Evolutionary conservation across 2,797 vertebrate genomes (phyloP).

Genomic region (Alcedo quadribrachys): DNA sequence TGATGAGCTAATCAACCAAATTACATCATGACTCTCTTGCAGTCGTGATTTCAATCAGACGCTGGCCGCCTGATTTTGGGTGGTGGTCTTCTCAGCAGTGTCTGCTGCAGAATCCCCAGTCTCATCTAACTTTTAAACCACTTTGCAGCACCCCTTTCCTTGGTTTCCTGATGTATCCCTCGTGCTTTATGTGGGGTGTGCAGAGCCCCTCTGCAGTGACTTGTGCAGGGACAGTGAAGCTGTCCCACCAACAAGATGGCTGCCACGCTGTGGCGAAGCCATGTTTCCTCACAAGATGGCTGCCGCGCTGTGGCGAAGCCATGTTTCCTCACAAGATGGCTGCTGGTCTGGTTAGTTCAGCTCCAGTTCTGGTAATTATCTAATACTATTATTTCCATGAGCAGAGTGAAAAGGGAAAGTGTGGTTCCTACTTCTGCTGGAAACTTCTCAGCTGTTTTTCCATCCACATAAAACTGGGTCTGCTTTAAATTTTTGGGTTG

Average conservation of each 20-base stretch:
- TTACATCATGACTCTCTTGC: not conserved
- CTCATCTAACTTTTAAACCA: not conserved
- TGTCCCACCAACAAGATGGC: not conserved
- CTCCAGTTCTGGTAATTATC: not conserved
- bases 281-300: not conserved
- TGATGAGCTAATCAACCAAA: not conserved
- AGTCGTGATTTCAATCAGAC: not conserved
- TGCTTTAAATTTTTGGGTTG: not conserved
- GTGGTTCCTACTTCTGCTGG: not conserved
- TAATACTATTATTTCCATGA: not conserved
- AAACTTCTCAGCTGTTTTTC: not conserved
- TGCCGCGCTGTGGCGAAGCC: accelerated
- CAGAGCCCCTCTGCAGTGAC: too few species aligned
- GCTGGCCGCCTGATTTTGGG: not conserved
- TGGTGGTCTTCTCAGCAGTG: not conserved
- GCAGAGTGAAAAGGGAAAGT: not conserved
- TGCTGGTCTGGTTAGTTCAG: not conserved
- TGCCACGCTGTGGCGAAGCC: accelerated
- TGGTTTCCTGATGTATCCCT: not conserved
- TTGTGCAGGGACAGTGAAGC: not conserved
- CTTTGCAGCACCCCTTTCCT: not conserved
- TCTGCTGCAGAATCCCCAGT: not conserved
- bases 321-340: not conserved
- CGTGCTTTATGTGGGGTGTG: accelerated
- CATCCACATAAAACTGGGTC: not conserved